Conservation (phyloP, 2,113 vertebrate species). For the Picathartes gymnocephalus region DNA sequence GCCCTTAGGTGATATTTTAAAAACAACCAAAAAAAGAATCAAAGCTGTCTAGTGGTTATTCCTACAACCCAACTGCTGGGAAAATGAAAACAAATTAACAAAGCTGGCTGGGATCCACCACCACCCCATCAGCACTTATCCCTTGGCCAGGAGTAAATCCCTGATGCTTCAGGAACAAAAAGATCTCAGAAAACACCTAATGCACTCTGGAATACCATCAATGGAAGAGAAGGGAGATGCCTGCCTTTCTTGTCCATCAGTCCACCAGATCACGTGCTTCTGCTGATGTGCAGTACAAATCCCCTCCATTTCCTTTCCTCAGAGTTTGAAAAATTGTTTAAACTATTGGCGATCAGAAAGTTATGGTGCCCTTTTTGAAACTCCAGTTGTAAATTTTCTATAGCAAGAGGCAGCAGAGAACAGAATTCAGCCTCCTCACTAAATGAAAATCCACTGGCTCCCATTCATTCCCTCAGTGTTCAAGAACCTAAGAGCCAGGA, state of each 20-base stretch:
- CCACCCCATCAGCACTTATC: neutral
- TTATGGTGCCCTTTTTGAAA: neutral
- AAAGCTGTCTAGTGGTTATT: neutral
- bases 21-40: neutral
- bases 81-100: neutral
- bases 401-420: neutral
- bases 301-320: neutral
- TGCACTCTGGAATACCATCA: neutral
- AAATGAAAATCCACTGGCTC: neutral
- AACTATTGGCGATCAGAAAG: neutral
- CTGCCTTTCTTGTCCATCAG: neutral
- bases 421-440: neutral
- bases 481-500: neutral
- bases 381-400: neutral
- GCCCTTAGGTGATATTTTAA: neutral
- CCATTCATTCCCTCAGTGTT: fast-evolving
- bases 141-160: neutral
- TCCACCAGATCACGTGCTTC: neutral
- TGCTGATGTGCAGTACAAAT: fast-evolving
- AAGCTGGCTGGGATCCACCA: neutral
- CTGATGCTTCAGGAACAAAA: neutral
- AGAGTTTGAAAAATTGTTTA: neutral
- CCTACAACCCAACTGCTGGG: neutral
- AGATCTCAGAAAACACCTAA: neutral
- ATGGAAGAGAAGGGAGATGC: neutral